Evolutionary conservation across 2,113 vertebrate genomes (phyloP).

Genomic region (Amphiprion percula): DNA sequence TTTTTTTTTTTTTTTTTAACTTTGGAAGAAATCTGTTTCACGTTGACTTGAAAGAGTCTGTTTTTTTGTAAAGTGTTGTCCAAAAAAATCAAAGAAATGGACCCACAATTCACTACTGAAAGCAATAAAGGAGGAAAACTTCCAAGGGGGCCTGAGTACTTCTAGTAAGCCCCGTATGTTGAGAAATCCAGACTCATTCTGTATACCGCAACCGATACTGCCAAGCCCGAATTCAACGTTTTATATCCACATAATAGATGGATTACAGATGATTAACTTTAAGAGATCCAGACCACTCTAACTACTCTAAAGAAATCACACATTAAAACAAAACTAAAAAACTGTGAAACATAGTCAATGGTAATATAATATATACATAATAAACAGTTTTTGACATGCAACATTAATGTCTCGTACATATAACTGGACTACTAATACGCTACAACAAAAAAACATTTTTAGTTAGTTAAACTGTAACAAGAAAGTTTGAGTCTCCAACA

Average conservation of each 20-base stretch:
- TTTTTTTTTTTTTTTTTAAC: too few relatives aligned
- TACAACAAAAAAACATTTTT: too few relatives aligned
- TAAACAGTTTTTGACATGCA: conserved; percentile 24
- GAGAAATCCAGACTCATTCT: too few relatives aligned
- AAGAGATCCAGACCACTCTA: background rate
- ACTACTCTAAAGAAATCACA: background rate
- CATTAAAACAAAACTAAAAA: background rate
- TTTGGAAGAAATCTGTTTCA: too few relatives aligned
- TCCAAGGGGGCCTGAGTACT: too few relatives aligned
- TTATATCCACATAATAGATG: background rate
- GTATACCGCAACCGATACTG: background rate
- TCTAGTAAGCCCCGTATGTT: too few relatives aligned
- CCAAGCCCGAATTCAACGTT: background rate
- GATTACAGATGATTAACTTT: background rate
- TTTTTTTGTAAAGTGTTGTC: too few relatives aligned
- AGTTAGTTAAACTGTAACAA: background rate
- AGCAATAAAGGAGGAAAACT: too few relatives aligned
- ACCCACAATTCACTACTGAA: too few relatives aligned
- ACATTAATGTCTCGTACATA: conserved; percentile 17
- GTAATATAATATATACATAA: background rate
- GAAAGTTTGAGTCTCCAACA: background rate
- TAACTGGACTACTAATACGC: background rate
- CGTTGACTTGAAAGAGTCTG: too few relatives aligned
- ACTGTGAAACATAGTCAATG: background rate
- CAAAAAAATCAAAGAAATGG: too few relatives aligned